Evolutionary conservation across 2,797 vertebrate species (phyloP).

Genomic region (Chelonia mydas): DNA sequence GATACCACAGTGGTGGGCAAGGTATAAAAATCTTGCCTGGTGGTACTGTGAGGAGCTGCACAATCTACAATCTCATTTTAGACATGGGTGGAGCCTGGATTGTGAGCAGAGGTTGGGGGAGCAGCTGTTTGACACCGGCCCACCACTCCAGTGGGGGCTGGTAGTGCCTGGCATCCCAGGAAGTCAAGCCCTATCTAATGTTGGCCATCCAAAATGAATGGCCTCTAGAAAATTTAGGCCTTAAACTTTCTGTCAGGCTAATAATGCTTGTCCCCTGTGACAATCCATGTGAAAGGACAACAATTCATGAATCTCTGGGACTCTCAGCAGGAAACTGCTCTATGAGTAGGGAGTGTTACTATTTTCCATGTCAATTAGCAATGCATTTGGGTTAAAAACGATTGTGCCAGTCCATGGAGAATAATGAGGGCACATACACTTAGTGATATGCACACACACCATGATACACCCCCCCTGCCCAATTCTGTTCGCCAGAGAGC

Average conservation of each 20-base stretch:
- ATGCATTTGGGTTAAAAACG: neutral
- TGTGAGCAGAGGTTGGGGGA: neutral
- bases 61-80: neutral
- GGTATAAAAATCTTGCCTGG: neutral
- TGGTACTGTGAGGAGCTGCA: neutral
- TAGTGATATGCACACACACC: neutral
- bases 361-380: neutral
- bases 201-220: neutral
- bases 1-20: neutral
- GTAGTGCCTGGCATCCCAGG: neutral
- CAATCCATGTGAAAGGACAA: rapidly evolving
- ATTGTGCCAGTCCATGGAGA: neutral
- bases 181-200: neutral
- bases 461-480: too few species aligned
- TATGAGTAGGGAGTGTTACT: too few species aligned
- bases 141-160: neutral
- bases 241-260: neutral
- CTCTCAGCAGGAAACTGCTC: neutral
- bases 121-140: neutral
- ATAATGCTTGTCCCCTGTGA: neutral
- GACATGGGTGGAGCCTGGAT: neutral
- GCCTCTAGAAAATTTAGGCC: neutral
- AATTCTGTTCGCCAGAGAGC: neutral
- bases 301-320: neutral
- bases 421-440: neutral